phyloP scores from a whole-genome alignment of 1,140 invertebrate genomes.

The Thaumatotibia leucotreta region DNA sequence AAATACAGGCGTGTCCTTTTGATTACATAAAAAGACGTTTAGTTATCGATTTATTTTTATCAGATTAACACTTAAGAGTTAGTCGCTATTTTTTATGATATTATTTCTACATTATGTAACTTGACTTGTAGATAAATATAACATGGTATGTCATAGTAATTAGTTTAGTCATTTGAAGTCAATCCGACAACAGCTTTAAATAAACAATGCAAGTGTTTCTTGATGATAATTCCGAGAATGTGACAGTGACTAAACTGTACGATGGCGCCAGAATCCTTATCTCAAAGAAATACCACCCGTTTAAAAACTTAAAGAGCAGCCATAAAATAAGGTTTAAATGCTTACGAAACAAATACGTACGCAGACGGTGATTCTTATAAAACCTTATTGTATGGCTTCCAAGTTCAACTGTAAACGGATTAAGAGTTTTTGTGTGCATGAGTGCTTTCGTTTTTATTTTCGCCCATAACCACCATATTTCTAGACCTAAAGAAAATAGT shows the following conservation, averaged over 20 bases:
- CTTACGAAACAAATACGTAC: background rate
- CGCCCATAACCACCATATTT: conserved; percentile 51
- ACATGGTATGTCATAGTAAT: no score
- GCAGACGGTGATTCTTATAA: background rate
- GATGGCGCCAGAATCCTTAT: background rate
- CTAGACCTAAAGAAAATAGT: conserved; percentile 20
- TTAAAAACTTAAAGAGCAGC: background rate
- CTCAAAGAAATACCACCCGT: background rate
- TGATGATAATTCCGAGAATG: background rate
- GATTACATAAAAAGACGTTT: background rate
- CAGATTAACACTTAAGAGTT: background rate
- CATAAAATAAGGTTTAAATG: conserved; percentile 1
- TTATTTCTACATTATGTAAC: background rate
- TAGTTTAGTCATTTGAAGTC: background rate
- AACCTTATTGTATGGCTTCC: conserved; percentile 25
- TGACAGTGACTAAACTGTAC: background rate
- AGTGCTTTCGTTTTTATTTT: conserved; percentile 41
- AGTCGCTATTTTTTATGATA: background rate
- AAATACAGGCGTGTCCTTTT: no score
- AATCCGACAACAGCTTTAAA: background rate
- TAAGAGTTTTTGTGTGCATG: conserved; percentile 41
- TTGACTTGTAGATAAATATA: no score
- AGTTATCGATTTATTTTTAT: background rate
- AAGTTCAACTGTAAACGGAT: conserved; percentile 27
- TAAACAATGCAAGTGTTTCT: background rate